Evolutionary conservation across 1,140 invertebrate species (phyloP), one percentile per base, ranked within the genome.

Genomic region (Sitobion miscanthi): DNA sequence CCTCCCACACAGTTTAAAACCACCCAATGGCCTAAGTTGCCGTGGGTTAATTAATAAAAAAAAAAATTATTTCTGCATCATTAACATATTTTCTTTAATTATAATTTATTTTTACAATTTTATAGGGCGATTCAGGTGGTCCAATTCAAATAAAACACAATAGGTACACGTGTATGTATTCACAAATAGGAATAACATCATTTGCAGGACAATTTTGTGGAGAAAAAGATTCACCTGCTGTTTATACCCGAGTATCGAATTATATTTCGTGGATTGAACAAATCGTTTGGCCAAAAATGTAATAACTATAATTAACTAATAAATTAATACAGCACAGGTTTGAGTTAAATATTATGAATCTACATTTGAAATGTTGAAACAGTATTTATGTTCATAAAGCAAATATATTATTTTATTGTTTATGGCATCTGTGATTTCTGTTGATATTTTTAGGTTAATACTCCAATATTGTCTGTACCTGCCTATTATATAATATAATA

Each of bases 111-210:
- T 88, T 89, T 38, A 52, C 21, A 14, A 25, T 57, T 3, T 88
- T 54, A 49, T 42, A 89, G 88, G 88, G 88, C 1, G 88, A 89
- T 89, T 89, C 88, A 4, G 88, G 88, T 38, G 88, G 88, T 42
- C 88, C 88, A 25, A 14, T 89, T 3, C 88, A 89, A 89, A 89
- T 89, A 89, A 35, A 25, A 38, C n/a, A 89, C 6, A 35, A n/a
- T 38, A 54, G 4, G 1, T 89, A 89, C 4, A 38, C 20, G 2
- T 89, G 88, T 42, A 89, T 89, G 88, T 89, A 89, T 54, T 38
- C 35, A 57, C 88, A 89, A 57, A 42, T 89, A 89, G 88, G 49
- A 57, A 57, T 89, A 57, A 89, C 88, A 20, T 89, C 88, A 42
- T 89, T 89, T 57, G 52, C 52, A 14, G 42, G 42, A 1, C 30